A percentile compares a stretch with the other conserved stretches of the same genome.
Evolutionary conservation across 2,113 vertebrate genomes (phyloP).

Genomic region (Reinhardtius hippoglossoides): DNA sequence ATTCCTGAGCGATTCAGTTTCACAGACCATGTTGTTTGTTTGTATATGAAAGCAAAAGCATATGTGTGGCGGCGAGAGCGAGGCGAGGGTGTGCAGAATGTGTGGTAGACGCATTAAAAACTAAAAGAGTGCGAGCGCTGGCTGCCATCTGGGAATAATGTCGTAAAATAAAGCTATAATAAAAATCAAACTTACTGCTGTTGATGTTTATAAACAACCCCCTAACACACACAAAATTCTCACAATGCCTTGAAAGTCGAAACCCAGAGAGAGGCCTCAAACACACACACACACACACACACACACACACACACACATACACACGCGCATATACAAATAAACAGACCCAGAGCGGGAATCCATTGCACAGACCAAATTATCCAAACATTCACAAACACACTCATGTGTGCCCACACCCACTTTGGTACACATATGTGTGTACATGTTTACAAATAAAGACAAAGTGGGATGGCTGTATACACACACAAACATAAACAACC

Average conservation of each 20-base stretch:
- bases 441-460: constrained; percentile 71
- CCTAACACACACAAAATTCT: constrained; percentile 34
- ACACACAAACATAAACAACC: constrained; percentile 33
- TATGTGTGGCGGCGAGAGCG: constrained; percentile 22
- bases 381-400: constrained; percentile 71
- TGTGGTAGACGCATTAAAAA: constrained; percentile 49
- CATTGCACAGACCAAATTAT: constrained; percentile 53
- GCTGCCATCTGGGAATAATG: constrained; percentile 74
- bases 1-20: constrained; percentile 29
- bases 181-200: constrained; percentile 73
- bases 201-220: constrained; percentile 78
- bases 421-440: constrained; percentile 42
- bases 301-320: constrained; percentile 25
- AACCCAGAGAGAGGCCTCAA: constrained; percentile 37
- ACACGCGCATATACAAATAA: constrained; percentile 59
- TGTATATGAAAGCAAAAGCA: constrained; percentile 54
- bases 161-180: constrained; percentile 71
- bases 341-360: constrained; percentile 60
- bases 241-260: constrained; percentile 62
- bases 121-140: constrained; percentile 38
- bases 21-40: constrained; percentile 56
- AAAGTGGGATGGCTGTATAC: constrained; percentile 53
- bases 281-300: constrained; percentile 24
- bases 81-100: constrained; percentile 36
- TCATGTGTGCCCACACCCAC: constrained; percentile 62